Conservation (phyloP, 2,888 invertebrate genomes). For the Trichogramma dendrolimi region DNA sequence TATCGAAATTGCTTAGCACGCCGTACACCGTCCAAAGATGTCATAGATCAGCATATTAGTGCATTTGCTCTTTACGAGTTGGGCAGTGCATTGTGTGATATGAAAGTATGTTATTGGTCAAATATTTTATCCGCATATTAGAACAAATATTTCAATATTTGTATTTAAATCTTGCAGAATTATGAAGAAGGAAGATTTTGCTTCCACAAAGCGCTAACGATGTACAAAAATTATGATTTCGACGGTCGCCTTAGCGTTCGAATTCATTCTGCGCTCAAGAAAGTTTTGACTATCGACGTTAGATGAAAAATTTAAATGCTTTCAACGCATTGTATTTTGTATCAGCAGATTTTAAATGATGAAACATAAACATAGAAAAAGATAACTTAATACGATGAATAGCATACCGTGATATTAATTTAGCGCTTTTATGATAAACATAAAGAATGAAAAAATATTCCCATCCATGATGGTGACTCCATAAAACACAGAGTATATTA, state of each 20-base stretch:
- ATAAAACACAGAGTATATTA: too few species aligned
- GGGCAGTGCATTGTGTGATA: slow-evolving; percentile 48
- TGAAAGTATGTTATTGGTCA: slow-evolving; percentile 35
- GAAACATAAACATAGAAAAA: not conserved
- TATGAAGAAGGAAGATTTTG: slow-evolving; percentile 55
- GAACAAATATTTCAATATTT: not conserved
- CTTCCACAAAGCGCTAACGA: slow-evolving; percentile 54
- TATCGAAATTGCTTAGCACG: slow-evolving; percentile 42
- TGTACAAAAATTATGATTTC: slow-evolving; percentile 65
- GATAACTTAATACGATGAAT: too few species aligned
- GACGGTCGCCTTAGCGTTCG: slow-evolving; percentile 63
- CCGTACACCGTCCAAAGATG: slow-evolving; percentile 37
- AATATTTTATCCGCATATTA: not conserved
- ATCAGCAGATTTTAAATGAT: slow-evolving; percentile 3
- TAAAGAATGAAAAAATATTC: not conserved
- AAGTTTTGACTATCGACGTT: slow-evolving; percentile 21
- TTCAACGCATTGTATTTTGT: slow-evolving; percentile 15
- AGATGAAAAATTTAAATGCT: slow-evolving; percentile 1
- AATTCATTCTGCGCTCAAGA: slow-evolving; percentile 55
- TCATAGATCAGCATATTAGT: slow-evolving; percentile 55
- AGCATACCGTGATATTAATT: not conserved
- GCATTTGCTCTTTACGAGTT: slow-evolving; percentile 66
- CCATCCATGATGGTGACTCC: too few species aligned
- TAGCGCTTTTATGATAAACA: slow-evolving; percentile 18
- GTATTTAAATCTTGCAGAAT: slow-evolving; percentile 49